These are phyloP conservation scores for Capitulum mitella DNA, from an alignment of 2,888 invertebrate species.

Conservation along the genomic window DNA sequence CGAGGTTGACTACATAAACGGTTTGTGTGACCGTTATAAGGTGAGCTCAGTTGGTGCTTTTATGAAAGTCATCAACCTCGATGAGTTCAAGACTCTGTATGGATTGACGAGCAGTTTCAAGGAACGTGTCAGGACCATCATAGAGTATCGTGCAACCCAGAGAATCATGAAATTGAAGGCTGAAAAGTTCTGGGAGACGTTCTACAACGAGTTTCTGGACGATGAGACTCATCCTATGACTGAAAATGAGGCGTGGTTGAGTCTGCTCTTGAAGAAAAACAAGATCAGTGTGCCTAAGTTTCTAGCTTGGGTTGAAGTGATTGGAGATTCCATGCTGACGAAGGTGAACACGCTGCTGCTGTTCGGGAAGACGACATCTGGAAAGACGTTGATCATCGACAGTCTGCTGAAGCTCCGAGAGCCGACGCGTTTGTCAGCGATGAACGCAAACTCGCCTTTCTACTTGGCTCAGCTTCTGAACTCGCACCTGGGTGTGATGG, in stretches of 20 bases:
- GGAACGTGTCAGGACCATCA: not conserved
- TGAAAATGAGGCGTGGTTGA: not conserved
- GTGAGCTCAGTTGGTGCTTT: no score
- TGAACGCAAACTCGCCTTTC: not conserved
- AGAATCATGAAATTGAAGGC: not conserved
- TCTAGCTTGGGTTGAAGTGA: not conserved
- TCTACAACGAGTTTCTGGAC: not conserved
- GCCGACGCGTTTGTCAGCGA: not conserved
- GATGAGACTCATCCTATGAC: not conserved
- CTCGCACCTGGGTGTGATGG: not conserved
- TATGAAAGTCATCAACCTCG: no score
- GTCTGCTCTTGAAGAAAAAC: not conserved
- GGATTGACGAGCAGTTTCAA: no score
- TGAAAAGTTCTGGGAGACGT: not conserved
- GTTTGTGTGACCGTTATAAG: no score
- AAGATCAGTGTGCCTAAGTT: not conserved
- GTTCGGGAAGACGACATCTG: not conserved
- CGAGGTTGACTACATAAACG: no score
- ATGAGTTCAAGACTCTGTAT: no score
- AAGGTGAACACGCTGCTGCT: no score
- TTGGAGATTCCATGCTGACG: no score
- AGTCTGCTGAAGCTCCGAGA: not conserved
- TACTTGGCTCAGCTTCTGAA: not conserved
- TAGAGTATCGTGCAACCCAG: not conserved
- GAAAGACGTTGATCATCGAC: not conserved